These are phyloP conservation scores for Pristionchus fissidentatus DNA, from an alignment of 2,888 invertebrate genomes.

Conservation along the genomic window DNA sequence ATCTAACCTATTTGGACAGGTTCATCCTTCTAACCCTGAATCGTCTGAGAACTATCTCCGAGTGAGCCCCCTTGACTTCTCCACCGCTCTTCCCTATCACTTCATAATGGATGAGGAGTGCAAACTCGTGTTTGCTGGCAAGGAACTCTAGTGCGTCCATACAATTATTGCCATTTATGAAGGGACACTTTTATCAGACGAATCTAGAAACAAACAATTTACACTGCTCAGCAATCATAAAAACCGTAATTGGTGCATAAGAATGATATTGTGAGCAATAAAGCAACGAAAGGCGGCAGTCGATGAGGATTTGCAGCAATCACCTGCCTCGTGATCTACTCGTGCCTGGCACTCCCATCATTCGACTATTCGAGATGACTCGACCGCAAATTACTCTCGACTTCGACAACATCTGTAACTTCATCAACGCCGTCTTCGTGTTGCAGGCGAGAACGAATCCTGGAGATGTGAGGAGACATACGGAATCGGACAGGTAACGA, in stretches of 20 bases:
- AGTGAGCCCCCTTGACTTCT: conserved; percentile 55
- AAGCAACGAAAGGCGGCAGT: no score
- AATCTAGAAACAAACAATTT: no score
- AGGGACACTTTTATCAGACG: no score
- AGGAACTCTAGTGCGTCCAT: conserved; percentile 68
- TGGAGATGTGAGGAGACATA: background rate
- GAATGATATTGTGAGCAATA: no score
- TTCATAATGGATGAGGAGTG: conserved; percentile 73
- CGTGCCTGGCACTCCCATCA: conserved; percentile 68
- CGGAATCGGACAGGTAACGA: conserved; percentile 3
- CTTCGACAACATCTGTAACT: conserved; percentile 72
- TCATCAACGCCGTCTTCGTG: conserved; percentile 72
- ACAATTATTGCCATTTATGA: no score
- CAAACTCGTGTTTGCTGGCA: conserved; percentile 70
- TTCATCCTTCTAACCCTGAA: background rate
- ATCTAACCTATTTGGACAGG: no score
- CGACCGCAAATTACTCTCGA: conserved; percentile 74
- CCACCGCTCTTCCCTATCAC: conserved; percentile 64
- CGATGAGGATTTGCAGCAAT: conserved; percentile 58
- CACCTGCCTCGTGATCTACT: conserved; percentile 70
- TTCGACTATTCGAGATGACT: conserved; percentile 70
- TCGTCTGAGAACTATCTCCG: conserved; percentile 23
- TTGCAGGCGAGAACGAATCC: conserved; percentile 53
- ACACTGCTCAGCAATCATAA: no score
- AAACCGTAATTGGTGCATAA: no score